A percentile compares a stretch with the other conserved stretches of the same genome.
Evolutionary conservation across 2,113 vertebrate species (phyloP).

Genomic region (Bagarius yarrelli): DNA sequence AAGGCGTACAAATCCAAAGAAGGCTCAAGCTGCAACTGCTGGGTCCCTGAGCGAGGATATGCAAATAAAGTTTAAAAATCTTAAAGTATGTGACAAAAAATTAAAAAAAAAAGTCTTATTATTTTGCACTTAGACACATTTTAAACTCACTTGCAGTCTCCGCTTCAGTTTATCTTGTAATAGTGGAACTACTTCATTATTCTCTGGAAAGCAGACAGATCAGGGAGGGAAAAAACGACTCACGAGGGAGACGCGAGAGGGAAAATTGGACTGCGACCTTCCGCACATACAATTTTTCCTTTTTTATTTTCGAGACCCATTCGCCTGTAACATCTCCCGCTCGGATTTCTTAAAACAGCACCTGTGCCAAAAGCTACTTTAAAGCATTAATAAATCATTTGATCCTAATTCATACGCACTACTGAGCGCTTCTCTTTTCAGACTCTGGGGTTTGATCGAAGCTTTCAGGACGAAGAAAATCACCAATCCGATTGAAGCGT

Average conservation of each 20-base stretch:
- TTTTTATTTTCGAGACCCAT: slow-evolving; percentile 47
- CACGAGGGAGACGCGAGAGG: slow-evolving; percentile 58
- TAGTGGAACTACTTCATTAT: slow-evolving; percentile 37
- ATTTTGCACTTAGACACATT: neutral
- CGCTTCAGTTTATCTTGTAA: slow-evolving; percentile 25
- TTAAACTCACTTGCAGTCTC: slow-evolving; percentile 8
- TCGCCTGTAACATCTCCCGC: slow-evolving; percentile 59
- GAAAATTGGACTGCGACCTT: slow-evolving; percentile 59
- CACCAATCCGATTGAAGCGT: neutral
- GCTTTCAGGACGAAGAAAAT: slow-evolving; percentile 46
- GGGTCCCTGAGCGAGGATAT: too few species aligned
- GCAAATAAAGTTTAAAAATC: too few species aligned
- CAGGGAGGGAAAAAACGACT: slow-evolving; percentile 52
- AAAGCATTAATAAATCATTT: slow-evolving; percentile 69
- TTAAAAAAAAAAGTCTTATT: too few species aligned
- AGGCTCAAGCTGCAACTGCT: too few species aligned
- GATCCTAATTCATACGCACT: slow-evolving; percentile 56
- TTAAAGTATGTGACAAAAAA: too few species aligned
- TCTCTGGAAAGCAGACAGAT: slow-evolving; percentile 52
- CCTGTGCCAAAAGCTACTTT: slow-evolving; percentile 64
- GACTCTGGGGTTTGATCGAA: slow-evolving; percentile 41
- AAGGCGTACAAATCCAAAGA: too few species aligned
- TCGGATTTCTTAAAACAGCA: slow-evolving; percentile 55
- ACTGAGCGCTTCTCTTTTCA: slow-evolving; percentile 56
- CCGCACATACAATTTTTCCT: slow-evolving; percentile 35